A percentile compares a stretch with the other conserved stretches of the same genome.
Evolutionary conservation across 2,888 invertebrate genomes (phyloP).

Genomic region (Xanthorhoe spadicearia): DNA sequence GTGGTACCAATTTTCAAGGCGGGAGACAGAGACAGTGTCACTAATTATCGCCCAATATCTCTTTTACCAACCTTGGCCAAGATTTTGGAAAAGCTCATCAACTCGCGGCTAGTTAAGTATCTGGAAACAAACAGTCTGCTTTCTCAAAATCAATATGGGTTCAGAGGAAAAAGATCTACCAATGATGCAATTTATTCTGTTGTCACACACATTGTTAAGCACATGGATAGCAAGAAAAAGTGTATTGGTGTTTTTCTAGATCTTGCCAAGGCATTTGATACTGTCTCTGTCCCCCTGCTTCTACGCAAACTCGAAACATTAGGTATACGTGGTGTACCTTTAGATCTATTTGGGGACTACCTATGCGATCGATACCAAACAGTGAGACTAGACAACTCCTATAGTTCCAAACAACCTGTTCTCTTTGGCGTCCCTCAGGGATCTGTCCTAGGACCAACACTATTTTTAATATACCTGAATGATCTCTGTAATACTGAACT

Average conservation of each 20-base stretch:
- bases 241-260: conserved; percentile 4
- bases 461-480: conserved; percentile 1
- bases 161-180: neutral
- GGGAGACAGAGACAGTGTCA: too few relatives aligned
- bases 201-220: neutral
- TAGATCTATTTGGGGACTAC: neutral
- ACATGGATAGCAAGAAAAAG: conserved; percentile 1
- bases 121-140: neutral
- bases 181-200: neutral
- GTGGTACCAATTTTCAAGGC: too few relatives aligned
- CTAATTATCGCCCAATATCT: too few relatives aligned
- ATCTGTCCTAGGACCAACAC: conserved; percentile 9
- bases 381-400: neutral
- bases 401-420: neutral
- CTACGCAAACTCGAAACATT: neutral
- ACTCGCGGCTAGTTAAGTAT: neutral
- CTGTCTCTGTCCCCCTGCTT: neutral
- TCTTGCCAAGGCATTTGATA: neutral
- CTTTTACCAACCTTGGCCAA: too few relatives aligned
- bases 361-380: neutral
- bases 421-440: neutral
- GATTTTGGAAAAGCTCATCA: neutral
- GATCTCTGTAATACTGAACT: neutral
- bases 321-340: neutral
- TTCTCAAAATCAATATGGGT: neutral